Evolutionary conservation across 2,888 invertebrate genomes (phyloP), one percentile per base, ranked within the genome.

Genomic region (Acanthopleura granulata): DNA sequence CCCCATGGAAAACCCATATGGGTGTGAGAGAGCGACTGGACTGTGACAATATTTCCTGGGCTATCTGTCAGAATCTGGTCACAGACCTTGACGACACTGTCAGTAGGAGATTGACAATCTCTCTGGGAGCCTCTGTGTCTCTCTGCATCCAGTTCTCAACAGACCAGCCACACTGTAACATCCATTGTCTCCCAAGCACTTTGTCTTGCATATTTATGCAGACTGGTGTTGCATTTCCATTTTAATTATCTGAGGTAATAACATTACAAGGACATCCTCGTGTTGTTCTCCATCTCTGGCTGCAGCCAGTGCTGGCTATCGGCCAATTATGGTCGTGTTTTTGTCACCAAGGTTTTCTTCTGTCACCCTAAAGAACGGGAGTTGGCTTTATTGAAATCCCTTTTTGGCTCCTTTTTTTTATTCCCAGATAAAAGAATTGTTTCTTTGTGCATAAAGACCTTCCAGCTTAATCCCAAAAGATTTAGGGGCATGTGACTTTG

Each of bases 211-310:
- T 57, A 22, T 9, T 57, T 57, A 57, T 57, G 57, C 57, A 57
- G 57, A 57, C 18, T 57, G 22, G 57, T 18, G 18, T 57, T 57
- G 57, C 66, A 66, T 66, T 66, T 66, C 66, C 66, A 66, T 66
- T 66, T 57, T 66, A 66, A 66, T 66, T 22, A 66, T 66, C 29
- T 66, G 22, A 16, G 25, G 29, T 66, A 66, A 66, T 66, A 27
- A 66, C 27, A 27, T 66, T 66, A 66, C 27, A 27, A 27, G 25
- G 29, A 16, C 22, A 27, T 57, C 57, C 22, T 18, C 12, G 57
- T 57, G n/a, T 57, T 18, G 6, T 22, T 57, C n/a, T 18, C 57
- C 57, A 57, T 22, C 57, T 22, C 57, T 22, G 3, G n/a, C 57
- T 57, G 57, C 22, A 22, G 22, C 22, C 18, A 12, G 57, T 57